Conservation (phyloP, 2,113 vertebrate genomes). For the Lophochroa leadbeateri region DNA sequence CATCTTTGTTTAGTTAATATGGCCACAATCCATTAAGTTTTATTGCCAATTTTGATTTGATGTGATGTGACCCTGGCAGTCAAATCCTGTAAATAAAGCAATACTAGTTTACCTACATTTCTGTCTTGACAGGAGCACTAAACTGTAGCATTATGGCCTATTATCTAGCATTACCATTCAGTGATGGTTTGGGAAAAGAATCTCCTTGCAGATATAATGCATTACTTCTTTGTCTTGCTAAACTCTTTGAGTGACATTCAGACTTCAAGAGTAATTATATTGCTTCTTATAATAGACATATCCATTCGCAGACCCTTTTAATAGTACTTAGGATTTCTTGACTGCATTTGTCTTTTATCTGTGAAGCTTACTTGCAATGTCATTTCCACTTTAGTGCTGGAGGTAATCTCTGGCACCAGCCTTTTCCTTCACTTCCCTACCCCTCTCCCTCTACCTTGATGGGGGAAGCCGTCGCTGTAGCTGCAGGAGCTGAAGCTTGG, state of each 20-base stretch:
- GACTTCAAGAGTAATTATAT: conserved; percentile 26
- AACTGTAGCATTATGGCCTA: not conserved
- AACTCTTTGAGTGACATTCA: conserved; percentile 50
- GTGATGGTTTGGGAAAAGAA: not conserved
- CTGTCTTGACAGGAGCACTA: conserved; percentile 5
- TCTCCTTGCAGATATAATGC: conserved; percentile 7
- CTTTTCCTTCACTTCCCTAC: not conserved
- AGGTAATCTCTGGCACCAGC: conserved; percentile 16
- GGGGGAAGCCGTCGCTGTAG: not conserved
- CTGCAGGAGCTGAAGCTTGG: not conserved
- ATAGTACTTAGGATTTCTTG: conserved; percentile 25
- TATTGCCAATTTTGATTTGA: conserved; percentile 30
- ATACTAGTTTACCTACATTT: not conserved
- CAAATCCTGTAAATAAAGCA: conserved; percentile 37
- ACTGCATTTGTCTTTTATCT: conserved; percentile 27
- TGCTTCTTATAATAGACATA: conserved; percentile 25
- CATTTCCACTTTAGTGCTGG: conserved; percentile 1
- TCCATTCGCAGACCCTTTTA: conserved; percentile 23
- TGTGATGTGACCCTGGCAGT: not conserved
- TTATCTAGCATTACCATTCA: conserved; percentile 38
- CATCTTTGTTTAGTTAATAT: not conserved
- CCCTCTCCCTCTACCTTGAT: not conserved
- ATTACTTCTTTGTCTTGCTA: conserved; percentile 14
- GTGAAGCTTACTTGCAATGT: conserved; percentile 10
- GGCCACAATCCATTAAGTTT: not conserved